Evolutionary conservation across 2,113 vertebrate species (phyloP).

Genomic region (Sturnira hondurensis): DNA sequence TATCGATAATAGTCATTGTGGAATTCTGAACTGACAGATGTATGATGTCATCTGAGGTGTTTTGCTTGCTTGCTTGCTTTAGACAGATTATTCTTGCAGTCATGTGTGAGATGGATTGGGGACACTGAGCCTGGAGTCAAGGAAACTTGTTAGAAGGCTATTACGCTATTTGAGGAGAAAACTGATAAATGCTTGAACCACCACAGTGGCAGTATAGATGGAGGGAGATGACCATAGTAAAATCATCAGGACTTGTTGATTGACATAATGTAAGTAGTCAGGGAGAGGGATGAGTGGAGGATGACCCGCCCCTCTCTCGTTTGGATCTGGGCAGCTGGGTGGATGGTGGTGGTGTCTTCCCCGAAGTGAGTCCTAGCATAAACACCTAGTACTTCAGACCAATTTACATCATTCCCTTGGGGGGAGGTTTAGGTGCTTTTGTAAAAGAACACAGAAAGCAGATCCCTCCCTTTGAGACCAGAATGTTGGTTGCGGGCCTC

Average conservation of each 20-base stretch:
- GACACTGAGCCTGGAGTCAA: not conserved
- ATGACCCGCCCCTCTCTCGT: not conserved
- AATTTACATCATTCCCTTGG: not conserved
- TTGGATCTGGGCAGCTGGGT: not conserved
- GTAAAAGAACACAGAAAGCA: not conserved
- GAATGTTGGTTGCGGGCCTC: not conserved
- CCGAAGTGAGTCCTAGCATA: not conserved
- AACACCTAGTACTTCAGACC: not conserved
- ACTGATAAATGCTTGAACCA: conserved; percentile 9
- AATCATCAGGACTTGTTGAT: conserved; percentile 1
- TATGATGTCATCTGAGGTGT: not conserved
- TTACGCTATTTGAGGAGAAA: not conserved
- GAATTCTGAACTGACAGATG: not conserved
- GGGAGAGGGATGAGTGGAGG: not conserved
- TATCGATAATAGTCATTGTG: not conserved
- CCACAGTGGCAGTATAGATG: not conserved
- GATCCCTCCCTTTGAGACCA: not conserved
- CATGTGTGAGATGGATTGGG: conserved; percentile 3
- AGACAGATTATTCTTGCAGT: conserved; percentile 16
- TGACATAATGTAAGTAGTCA: not conserved
- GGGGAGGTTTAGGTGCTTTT: not conserved
- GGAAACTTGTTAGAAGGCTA: not conserved
- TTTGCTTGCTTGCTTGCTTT: not conserved
- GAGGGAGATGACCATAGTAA: not conserved
- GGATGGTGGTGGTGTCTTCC: not conserved